Conservation (phyloP, 2,797 vertebrate genomes). For the Sebastes dallii region DNA sequence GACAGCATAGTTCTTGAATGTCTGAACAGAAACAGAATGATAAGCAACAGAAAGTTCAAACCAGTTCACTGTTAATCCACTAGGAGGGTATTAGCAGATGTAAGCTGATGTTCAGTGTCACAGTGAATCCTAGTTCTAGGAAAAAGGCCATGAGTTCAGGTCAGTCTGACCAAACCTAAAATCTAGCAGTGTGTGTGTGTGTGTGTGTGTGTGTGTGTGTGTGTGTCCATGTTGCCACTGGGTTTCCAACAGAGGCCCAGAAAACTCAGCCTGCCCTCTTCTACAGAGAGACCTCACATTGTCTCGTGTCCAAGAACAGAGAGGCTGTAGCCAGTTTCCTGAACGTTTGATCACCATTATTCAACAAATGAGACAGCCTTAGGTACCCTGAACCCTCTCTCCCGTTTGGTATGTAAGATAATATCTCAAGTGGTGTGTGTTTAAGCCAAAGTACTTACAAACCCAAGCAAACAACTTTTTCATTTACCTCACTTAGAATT, state of each 20-base stretch:
- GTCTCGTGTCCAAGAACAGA: background rate
- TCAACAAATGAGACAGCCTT: background rate
- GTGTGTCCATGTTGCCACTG: background rate
- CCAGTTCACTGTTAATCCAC: conserved; percentile 6
- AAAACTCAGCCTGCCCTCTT: background rate
- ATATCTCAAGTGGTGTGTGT: background rate
- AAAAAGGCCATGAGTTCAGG: conserved; percentile 20
- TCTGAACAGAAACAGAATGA: conserved; percentile 7
- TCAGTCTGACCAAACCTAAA: conserved; percentile 9
- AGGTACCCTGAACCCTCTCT: background rate
- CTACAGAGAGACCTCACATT: background rate
- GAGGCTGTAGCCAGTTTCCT: background rate
- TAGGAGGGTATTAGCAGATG: conserved; percentile 5
- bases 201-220: background rate
- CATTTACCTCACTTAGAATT: background rate
- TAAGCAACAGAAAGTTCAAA: conserved; percentile 8
- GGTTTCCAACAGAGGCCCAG: conserved; percentile 10
- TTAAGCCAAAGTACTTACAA: background rate
- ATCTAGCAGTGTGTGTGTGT: background rate
- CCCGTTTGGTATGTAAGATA: background rate
- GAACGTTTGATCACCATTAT: background rate
- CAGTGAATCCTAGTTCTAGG: conserved; percentile 3
- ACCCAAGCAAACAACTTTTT: background rate
- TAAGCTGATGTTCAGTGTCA: conserved; percentile 4
- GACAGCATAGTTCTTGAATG: background rate